A percentile compares a stretch with the other conserved stretches of the same genome.
Conservation (phyloP, 2,888 invertebrate species). For the Eretmocerus hayati region DNA sequence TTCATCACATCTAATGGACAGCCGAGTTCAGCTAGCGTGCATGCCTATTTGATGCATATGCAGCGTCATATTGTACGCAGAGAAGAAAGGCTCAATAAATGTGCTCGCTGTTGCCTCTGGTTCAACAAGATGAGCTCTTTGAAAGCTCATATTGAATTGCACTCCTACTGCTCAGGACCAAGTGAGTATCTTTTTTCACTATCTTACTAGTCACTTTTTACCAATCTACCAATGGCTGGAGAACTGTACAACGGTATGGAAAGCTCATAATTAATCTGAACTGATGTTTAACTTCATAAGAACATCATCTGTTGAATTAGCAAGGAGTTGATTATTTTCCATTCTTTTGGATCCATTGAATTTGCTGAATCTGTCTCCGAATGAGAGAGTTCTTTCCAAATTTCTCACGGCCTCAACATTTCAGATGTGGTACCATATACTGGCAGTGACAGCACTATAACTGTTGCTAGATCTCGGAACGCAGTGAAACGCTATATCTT, state of each 20-base stretch:
- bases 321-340: too few species aligned
- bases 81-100: conserved; percentile 60
- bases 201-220: too few species aligned
- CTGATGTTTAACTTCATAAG: too few species aligned
- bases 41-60: conserved; percentile 63
- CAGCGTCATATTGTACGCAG: conserved; percentile 55
- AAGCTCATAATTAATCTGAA: too few species aligned
- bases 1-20: conserved; percentile 41
- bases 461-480: conserved; percentile 27
- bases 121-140: conserved; percentile 64
- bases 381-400: too few species aligned
- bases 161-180: conserved; percentile 30
- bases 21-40: conserved; percentile 57
- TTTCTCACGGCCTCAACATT: conserved; percentile 4
- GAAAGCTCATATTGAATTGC: conserved; percentile 41
- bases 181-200: conserved; percentile 26
- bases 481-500: conserved; percentile 29
- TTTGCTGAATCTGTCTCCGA: too few species aligned
- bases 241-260: too few species aligned
- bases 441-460: conserved; percentile 33
- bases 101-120: conserved; percentile 66
- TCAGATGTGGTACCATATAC: conserved; percentile 36
- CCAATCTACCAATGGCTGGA: too few species aligned
- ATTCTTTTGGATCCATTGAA: too few species aligned
- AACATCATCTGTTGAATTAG: too few species aligned